These are phyloP conservation scores for Nothoprocta pentlandii DNA, from an alignment of 2,113 vertebrate species.

Conservation along the genomic window DNA sequence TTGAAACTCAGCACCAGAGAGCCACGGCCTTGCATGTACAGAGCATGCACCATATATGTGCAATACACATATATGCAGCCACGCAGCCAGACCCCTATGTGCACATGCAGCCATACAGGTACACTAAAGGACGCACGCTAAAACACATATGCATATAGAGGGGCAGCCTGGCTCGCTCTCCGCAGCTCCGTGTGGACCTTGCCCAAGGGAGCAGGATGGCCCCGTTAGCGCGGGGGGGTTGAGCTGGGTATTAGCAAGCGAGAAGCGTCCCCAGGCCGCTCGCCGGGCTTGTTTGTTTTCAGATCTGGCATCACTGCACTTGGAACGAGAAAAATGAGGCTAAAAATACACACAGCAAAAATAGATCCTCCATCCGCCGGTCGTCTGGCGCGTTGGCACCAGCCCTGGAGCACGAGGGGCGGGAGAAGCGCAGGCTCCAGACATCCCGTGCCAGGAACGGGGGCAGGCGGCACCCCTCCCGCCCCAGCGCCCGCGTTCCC, in stretches of 20 bases:
- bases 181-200: background rate
- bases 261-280: background rate
- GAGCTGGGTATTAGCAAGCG: background rate
- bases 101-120: background rate
- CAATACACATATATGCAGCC: fast-evolving
- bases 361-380: slow-evolving; percentile 35
- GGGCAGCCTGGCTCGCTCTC: background rate
- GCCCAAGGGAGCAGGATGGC: background rate
- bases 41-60: fast-evolving
- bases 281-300: slow-evolving; percentile 1
- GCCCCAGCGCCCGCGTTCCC: too few relatives aligned
- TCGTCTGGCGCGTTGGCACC: slow-evolving; percentile 50
- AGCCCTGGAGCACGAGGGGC: background rate
- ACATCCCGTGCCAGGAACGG: too few relatives aligned
- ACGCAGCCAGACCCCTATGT: too few relatives aligned
- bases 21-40: background rate
- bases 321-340: slow-evolving; percentile 29
- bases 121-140: fast-evolving
- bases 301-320: background rate
- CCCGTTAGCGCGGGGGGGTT: background rate
- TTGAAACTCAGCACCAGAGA: background rate
- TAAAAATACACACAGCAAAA: slow-evolving; percentile 61
- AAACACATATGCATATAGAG: fast-evolving
- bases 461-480: too few relatives aligned
- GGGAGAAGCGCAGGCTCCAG: too few relatives aligned